Percentiles rank a stretch among this genome's conserved stretches.
phyloP scores from a whole-genome alignment of 2,797 vertebrate genomes.

The Limosa lapponica region DNA sequence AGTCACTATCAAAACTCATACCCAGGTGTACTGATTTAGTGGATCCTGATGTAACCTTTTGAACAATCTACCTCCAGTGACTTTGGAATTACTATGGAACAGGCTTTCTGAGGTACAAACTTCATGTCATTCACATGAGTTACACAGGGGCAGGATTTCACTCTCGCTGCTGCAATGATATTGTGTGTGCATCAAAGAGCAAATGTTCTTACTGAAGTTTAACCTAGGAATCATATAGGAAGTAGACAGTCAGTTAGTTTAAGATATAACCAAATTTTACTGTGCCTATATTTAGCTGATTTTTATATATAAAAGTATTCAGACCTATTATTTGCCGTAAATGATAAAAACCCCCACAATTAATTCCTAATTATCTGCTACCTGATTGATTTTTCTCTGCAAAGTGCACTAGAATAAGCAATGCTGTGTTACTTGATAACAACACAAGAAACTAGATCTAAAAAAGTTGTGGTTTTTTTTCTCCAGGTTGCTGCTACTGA shows the following conservation, averaged over 20 bases:
- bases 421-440: neutral
- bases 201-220: neutral
- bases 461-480: neutral
- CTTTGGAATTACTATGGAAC: neutral
- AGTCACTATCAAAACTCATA: neutral
- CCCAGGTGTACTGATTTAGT: neutral
- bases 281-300: neutral
- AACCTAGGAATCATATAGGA: neutral
- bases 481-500: constrained; percentile 79
- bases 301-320: neutral
- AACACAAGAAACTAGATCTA: neutral
- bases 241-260: neutral
- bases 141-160: neutral
- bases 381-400: neutral
- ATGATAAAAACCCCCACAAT: neutral
- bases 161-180: neutral
- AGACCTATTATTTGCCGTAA: neutral
- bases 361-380: neutral
- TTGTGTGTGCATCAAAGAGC: neutral
- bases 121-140: neutral
- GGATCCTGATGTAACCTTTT: neutral
- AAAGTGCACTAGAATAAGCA: neutral
- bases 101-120: neutral
- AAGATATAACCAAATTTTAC: neutral
- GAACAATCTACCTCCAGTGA: neutral